Evolutionary conservation across 2,113 vertebrate genomes (phyloP).

Genomic region (Sphyrna mokarran): DNA sequence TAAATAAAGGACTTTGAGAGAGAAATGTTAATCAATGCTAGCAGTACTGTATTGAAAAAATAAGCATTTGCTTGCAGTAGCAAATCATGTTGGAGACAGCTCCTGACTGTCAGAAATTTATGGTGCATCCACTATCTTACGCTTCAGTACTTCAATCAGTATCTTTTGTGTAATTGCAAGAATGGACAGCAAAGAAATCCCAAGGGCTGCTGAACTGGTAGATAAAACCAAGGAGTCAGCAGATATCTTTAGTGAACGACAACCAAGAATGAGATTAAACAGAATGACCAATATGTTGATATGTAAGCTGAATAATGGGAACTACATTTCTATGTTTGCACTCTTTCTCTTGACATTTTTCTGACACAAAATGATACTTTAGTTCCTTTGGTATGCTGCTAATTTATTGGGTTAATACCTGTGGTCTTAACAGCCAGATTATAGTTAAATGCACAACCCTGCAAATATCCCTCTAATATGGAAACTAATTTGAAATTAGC

Average conservation of each 20-base stretch:
- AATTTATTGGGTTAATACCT: slow-evolving; percentile 2
- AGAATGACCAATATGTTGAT: background rate
- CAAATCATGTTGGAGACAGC: background rate
- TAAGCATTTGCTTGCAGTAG: background rate
- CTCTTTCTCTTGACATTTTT: background rate
- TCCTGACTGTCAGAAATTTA: background rate
- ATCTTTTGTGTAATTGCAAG: background rate
- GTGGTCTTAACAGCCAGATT: background rate
- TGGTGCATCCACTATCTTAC: background rate
- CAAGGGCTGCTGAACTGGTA: background rate
- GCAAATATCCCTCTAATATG: background rate
- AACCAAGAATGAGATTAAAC: background rate
- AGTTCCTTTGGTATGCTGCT: background rate
- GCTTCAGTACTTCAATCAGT: background rate
- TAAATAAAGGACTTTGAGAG: background rate
- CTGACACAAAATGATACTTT: background rate
- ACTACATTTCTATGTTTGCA: background rate
- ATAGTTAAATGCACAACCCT: background rate
- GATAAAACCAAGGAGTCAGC: background rate
- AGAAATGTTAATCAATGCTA: background rate
- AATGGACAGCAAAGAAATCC: slow-evolving; percentile 6
- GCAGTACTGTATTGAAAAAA: background rate
- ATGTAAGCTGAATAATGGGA: background rate
- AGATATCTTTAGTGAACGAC: background rate
- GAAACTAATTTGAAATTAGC: background rate